Conservation (phyloP, 2,888 invertebrate genomes). For the Aromia moschata region DNA sequence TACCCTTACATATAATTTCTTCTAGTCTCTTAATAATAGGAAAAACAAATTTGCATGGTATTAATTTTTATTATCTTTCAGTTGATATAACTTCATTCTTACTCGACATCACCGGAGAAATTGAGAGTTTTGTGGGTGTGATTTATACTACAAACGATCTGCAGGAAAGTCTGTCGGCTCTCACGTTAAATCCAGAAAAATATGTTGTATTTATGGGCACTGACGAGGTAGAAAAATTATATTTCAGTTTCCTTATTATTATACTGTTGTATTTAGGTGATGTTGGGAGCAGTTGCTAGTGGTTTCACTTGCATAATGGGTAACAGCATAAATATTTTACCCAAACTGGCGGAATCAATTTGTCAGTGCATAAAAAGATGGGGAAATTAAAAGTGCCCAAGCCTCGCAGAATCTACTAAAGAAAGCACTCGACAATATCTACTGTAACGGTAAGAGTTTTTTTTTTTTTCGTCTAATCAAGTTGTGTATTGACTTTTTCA, state of each 20-base stretch:
- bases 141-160: slow-evolving; percentile 57
- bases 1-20: no score
- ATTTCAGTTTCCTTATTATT: no score
- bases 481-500: background rate
- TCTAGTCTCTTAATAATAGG: no score
- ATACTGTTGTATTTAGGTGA: no score
- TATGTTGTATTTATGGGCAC: slow-evolving; percentile 58
- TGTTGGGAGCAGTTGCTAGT: slow-evolving; percentile 72
- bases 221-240: slow-evolving; percentile 52
- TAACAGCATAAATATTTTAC: slow-evolving; percentile 75
- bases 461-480: slow-evolving; percentile 1
- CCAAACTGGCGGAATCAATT: slow-evolving; percentile 68
- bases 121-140: slow-evolving; percentile 59
- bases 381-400: slow-evolving; percentile 65
- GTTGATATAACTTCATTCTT: slow-evolving; percentile 58
- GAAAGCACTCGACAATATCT: slow-evolving; percentile 65
- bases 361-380: slow-evolving; percentile 67
- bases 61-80: no score
- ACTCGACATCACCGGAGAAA: slow-evolving; percentile 58
- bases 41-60: no score
- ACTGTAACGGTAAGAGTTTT: slow-evolving; percentile 64
- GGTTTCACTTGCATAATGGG: slow-evolving; percentile 80
- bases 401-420: slow-evolving; percentile 67
- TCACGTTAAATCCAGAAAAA: slow-evolving; percentile 55
- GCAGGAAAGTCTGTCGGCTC: slow-evolving; percentile 53